phyloP scores from a whole-genome alignment of 1,140 invertebrate species.

The Scaptomyza montana region DNA sequence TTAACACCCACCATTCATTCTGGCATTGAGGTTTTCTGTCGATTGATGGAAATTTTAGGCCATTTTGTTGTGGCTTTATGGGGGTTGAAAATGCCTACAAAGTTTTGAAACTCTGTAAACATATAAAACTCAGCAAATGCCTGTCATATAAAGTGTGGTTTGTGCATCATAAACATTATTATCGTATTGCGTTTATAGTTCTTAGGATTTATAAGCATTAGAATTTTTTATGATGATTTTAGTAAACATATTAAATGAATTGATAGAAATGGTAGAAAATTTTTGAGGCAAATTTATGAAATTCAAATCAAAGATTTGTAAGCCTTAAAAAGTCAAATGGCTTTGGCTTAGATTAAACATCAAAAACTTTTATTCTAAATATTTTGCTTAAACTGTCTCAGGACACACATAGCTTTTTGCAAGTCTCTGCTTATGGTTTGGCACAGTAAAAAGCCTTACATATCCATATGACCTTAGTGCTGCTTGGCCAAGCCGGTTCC shows the following conservation, averaged over 20 bases:
- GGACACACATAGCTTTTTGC: too few relatives aligned
- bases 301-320: too few relatives aligned
- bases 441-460: too few relatives aligned
- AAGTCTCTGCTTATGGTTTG: too few relatives aligned
- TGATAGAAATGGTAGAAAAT: too few relatives aligned
- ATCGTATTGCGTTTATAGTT: not conserved
- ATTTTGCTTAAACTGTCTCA: too few relatives aligned
- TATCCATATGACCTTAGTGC: slow-evolving; percentile 51
- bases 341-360: too few relatives aligned
- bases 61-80: slow-evolving; percentile 12
- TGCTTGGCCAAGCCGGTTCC: slow-evolving; percentile 60
- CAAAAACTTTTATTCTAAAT: too few relatives aligned
- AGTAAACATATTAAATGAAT: too few relatives aligned
- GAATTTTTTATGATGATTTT: not conserved
- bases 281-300: too few relatives aligned
- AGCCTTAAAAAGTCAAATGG: too few relatives aligned
- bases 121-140: not conserved
- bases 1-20: slow-evolving; percentile 71
- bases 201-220: not conserved
- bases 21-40: slow-evolving; percentile 9
- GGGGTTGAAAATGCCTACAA: not conserved
- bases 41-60: slow-evolving; percentile 22
- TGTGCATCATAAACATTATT: not conserved
- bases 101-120: not conserved
- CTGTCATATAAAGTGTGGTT: not conserved